phyloP scores from a whole-genome alignment of 2,797 vertebrate species.

The Sylvilagus floridanus region DNA sequence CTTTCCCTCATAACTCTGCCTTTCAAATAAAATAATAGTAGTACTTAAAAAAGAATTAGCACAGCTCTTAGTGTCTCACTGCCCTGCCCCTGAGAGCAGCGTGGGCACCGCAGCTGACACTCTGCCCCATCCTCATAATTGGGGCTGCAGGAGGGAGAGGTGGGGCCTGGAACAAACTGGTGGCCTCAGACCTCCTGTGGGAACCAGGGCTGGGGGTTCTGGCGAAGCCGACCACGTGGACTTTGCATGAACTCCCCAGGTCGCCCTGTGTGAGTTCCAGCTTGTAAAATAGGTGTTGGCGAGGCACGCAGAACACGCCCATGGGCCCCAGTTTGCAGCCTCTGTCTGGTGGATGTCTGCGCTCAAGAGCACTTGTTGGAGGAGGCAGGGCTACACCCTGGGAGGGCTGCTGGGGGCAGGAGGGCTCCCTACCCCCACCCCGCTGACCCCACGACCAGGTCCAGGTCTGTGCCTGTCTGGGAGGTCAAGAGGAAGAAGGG shows the following conservation, averaged over 20 bases:
- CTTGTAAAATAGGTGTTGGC: background rate
- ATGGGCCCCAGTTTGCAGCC: background rate
- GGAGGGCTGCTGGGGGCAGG: too few relatives aligned
- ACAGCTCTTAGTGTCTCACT: background rate
- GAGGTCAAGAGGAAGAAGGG: background rate
- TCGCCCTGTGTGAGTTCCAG: background rate
- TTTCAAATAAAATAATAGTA: too few relatives aligned
- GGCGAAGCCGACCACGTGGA: background rate
- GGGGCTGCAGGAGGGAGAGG: background rate
- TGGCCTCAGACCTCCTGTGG: background rate
- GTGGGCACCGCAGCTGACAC: rapidly evolving
- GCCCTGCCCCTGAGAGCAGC: background rate
- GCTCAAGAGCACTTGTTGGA: background rate
- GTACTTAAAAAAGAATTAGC: too few relatives aligned
- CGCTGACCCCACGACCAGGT: too few relatives aligned
- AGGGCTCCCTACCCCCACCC: too few relatives aligned
- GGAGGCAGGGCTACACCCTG: background rate
- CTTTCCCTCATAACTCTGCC: too few relatives aligned
- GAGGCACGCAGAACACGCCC: background rate
- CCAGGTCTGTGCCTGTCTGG: background rate
- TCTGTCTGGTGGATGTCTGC: background rate
- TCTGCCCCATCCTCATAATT: background rate
- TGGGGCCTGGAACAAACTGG: background rate
- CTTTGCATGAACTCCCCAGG: background rate
- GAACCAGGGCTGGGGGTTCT: background rate